Evolutionary conservation across 2,797 vertebrate species (phyloP).

Genomic region (Enteromius anoplus): DNA sequence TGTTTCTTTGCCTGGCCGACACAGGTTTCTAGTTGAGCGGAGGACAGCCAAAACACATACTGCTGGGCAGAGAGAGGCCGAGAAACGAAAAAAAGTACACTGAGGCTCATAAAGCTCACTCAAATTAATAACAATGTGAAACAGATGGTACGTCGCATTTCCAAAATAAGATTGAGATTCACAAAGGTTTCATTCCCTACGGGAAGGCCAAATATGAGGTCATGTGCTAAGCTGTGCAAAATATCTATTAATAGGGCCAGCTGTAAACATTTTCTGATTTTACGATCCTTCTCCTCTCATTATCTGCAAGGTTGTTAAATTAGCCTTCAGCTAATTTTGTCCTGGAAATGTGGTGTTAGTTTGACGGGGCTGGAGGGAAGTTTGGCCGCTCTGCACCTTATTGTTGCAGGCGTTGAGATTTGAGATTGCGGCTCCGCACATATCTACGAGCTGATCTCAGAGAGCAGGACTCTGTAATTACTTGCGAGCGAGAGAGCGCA

Average conservation of each 20-base stretch:
- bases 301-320: constrained; percentile 69
- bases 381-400: constrained; percentile 10
- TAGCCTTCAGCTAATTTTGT: constrained; percentile 63
- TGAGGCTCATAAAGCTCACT: constrained; percentile 67
- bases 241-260: constrained; percentile 73
- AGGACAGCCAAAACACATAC: constrained; percentile 66
- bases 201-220: constrained; percentile 71
- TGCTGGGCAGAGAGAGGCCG: constrained; percentile 61
- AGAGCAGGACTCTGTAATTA: constrained; percentile 15
- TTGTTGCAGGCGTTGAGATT: constrained; percentile 27
- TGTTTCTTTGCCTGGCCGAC: constrained; percentile 58
- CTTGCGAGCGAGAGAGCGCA: constrained; percentile 16
- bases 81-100: constrained; percentile 65
- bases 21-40: constrained; percentile 45
- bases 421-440: not conserved
- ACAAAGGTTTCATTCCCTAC: constrained; percentile 55
- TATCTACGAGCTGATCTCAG: constrained; percentile 37
- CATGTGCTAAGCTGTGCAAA: constrained; percentile 70
- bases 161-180: constrained; percentile 70
- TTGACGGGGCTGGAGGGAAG: constrained; percentile 20
- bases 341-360: constrained; percentile 58
- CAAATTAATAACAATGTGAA: constrained; percentile 72
- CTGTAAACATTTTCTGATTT: constrained; percentile 64
- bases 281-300: constrained; percentile 67
- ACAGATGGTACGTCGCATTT: constrained; percentile 75